Evolutionary conservation across 2,888 invertebrate genomes (phyloP).

Genomic region (Pomacea canaliculata): DNA sequence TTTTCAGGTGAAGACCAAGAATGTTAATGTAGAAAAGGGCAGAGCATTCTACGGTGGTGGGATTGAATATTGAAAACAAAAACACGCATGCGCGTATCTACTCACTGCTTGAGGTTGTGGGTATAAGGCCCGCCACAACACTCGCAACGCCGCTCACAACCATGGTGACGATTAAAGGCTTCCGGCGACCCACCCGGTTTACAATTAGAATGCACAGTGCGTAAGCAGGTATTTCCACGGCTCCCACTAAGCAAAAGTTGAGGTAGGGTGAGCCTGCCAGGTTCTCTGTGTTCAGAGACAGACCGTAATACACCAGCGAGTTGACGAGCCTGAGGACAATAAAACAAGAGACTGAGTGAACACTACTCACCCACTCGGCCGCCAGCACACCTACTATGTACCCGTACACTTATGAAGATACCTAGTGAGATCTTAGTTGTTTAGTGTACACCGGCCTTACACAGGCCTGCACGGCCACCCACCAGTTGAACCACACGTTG

Average conservation of each 20-base stretch:
- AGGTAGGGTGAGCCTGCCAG: conserved; percentile 47
- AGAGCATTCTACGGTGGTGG: too few relatives aligned
- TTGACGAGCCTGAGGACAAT: conserved; percentile 44
- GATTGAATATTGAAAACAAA: too few relatives aligned
- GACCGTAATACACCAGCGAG: conserved; percentile 52
- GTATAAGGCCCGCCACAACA: conserved; percentile 67
- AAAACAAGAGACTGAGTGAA: neutral
- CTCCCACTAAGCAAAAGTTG: conserved; percentile 52
- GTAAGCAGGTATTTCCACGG: conserved; percentile 53
- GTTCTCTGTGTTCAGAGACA: conserved; percentile 51
- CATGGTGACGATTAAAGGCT: conserved; percentile 42
- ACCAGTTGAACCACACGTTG: conserved; percentile 51
- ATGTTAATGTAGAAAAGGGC: too few relatives aligned
- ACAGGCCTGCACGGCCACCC: too few relatives aligned
- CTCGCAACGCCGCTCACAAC: conserved; percentile 48
- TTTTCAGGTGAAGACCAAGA: too few relatives aligned
- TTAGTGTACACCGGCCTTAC: neutral
- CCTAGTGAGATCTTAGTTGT: too few relatives aligned
- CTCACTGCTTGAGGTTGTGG: conserved; percentile 12
- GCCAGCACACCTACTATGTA: too few relatives aligned
- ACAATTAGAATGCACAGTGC: conserved; percentile 41
- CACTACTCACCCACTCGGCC: neutral
- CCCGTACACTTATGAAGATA: too few relatives aligned
- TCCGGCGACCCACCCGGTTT: conserved; percentile 46
- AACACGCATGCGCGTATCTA: too few relatives aligned